These are phyloP conservation scores for Mystacornis crossleyi DNA, from an alignment of 2,113 vertebrate genomes.

Conservation along the genomic window DNA sequence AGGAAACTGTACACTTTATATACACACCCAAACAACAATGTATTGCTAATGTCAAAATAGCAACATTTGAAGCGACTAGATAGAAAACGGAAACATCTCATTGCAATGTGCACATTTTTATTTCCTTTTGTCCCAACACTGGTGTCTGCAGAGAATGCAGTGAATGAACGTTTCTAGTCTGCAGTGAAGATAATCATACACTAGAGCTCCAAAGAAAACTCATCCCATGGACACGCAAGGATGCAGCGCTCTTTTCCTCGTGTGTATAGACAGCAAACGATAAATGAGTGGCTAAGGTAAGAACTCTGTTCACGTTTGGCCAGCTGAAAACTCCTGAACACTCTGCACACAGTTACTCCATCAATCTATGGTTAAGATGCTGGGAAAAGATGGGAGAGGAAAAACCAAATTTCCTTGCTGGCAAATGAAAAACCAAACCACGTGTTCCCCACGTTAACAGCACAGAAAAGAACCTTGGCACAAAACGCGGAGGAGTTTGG, in stretches of 20 bases:
- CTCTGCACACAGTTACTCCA: neutral
- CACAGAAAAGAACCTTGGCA: neutral
- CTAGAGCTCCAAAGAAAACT: neutral
- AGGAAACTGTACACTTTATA: neutral
- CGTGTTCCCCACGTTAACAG: neutral
- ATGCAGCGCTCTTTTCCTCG: neutral
- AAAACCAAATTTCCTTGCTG: neutral
- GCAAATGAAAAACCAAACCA: neutral
- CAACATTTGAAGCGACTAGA: neutral
- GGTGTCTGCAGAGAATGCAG: neutral
- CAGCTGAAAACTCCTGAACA: neutral
- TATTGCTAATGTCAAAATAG: neutral
- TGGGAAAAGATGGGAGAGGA: neutral
- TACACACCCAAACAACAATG: neutral
- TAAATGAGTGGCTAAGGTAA: neutral
- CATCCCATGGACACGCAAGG: neutral
- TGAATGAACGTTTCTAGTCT: neutral
- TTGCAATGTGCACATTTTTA: neutral
- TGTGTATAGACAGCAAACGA: neutral
- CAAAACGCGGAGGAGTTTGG: neutral
- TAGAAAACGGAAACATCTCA: neutral
- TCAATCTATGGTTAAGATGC: neutral
- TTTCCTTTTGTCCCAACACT: neutral
- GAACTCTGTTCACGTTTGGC: neutral
- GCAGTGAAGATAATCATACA: neutral